Percentiles rank a stretch among this genome's conserved stretches.
Evolutionary conservation across 2,797 vertebrate genomes (phyloP).

Genomic region (Acestrorhynchus altus): DNA sequence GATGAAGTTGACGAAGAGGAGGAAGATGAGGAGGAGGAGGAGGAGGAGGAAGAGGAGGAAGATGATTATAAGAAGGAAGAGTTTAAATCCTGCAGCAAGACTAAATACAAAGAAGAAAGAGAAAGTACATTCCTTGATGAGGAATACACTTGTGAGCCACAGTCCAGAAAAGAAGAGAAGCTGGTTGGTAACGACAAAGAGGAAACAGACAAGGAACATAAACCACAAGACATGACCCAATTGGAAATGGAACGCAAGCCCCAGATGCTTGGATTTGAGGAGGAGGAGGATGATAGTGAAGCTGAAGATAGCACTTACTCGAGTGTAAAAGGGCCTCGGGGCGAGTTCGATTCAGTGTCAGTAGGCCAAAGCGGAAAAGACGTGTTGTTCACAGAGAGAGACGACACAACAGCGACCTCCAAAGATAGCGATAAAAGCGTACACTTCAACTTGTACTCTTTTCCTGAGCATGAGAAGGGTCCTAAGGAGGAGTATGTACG

Average conservation of each 20-base stretch:
- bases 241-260: slow-evolving; percentile 64
- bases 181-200: slow-evolving; percentile 52
- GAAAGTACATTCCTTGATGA: slow-evolving; percentile 94
- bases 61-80: slow-evolving; percentile 68
- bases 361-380: slow-evolving; percentile 56
- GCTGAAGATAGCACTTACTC: slow-evolving; percentile 66
- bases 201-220: slow-evolving; percentile 57
- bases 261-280: slow-evolving; percentile 71
- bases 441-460: slow-evolving; percentile 73
- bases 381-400: slow-evolving; percentile 50
- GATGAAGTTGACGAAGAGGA: slow-evolving; percentile 75
- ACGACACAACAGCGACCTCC: slow-evolving; percentile 49
- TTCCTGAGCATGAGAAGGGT: slow-evolving; percentile 73
- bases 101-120: slow-evolving; percentile 87
- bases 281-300: slow-evolving; percentile 71
- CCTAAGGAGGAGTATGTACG: slow-evolving; percentile 58
- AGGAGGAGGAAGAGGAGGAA: slow-evolving; percentile 73
- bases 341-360: slow-evolving; percentile 60
- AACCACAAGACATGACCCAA: slow-evolving; percentile 58
- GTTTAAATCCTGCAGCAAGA: slow-evolving; percentile 73
- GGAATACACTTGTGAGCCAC: slow-evolving; percentile 75
- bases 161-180: slow-evolving; percentile 65
- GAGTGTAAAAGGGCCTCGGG: slow-evolving; percentile 55
- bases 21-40: slow-evolving; percentile 75
- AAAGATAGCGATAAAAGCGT: slow-evolving; percentile 74